These are phyloP conservation scores for Brachynemurus nebulosus DNA, from an alignment of 2,888 invertebrate genomes.

Conservation along the genomic window DNA sequence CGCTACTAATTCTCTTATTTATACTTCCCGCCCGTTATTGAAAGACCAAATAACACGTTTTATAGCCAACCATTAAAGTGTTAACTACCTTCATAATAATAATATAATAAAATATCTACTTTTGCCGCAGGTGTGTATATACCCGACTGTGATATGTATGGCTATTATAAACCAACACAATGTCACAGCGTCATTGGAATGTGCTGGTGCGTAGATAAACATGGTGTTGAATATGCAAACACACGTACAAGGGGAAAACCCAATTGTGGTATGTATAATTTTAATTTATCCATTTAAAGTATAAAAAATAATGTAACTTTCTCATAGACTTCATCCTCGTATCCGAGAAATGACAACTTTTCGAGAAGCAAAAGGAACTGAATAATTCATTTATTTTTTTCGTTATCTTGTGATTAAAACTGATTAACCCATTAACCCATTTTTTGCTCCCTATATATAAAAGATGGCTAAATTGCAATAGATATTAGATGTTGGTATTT, in stretches of 20 bases:
- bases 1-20: no score
- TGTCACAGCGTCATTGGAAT: constrained; percentile 77
- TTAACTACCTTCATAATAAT: no score
- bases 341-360: not conserved
- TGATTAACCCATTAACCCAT: no score
- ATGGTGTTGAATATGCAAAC: constrained; percentile 76
- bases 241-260: constrained; percentile 71
- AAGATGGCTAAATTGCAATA: no score
- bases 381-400: not conserved
- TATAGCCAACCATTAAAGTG: not conserved
- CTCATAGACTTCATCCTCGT: no score
- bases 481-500: no score
- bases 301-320: not conserved
- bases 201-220: constrained; percentile 90
- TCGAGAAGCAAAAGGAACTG: not conserved
- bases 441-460: no score
- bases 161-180: constrained; percentile 74
- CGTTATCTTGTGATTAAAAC: no score
- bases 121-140: constrained; percentile 64
- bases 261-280: constrained; percentile 50
- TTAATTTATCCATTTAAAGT: not conserved
- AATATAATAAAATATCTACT: no score
- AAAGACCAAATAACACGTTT: not conserved
- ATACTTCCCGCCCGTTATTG: no score
- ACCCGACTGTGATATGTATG: constrained; percentile 74